A percentile compares a stretch with the other conserved stretches of the same genome.
Evolutionary conservation across 2,888 invertebrate genomes (phyloP).

Genomic region (Galeruca laticollis): DNA sequence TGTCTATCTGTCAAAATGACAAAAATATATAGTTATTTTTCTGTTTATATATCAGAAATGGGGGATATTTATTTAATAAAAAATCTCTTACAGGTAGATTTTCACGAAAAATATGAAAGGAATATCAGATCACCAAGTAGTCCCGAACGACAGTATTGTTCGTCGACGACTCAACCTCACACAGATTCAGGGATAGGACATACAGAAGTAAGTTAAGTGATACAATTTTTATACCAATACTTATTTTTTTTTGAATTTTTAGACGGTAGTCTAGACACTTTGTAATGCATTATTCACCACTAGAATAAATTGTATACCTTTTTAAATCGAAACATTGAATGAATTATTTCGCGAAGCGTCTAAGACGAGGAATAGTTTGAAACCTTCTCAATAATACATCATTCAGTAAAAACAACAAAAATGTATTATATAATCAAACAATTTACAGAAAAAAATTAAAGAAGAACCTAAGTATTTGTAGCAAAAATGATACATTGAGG

Average conservation of each 20-base stretch:
- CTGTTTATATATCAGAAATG: no score
- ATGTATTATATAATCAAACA: no score
- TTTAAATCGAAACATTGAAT: constrained; percentile 13
- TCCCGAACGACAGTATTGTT: constrained; percentile 90
- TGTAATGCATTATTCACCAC: constrained; percentile 30
- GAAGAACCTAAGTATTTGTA: no score
- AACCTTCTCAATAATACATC: no score
- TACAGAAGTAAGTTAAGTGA: constrained; percentile 66
- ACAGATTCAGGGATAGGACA: constrained; percentile 70
- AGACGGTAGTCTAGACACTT: constrained; percentile 29
- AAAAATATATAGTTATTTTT: no score
- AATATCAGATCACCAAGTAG: constrained; percentile 78
- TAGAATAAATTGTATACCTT: constrained; percentile 20
- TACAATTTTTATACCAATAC: constrained; percentile 1
- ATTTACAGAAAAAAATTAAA: no score
- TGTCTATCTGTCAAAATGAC: no score
- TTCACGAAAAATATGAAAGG: constrained; percentile 67
- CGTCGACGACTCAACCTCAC: constrained; percentile 84
- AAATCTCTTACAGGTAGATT: constrained; percentile 50
- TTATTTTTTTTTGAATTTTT: constrained; percentile 18
- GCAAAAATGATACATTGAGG: no score
- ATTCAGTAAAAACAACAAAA: neutral
- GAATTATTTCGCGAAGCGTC: constrained; percentile 11
- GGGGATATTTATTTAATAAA: no score
- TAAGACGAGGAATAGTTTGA: no score